Base-by-base conservation (phyloP, 37 sponge, comb jelly and placozoan species). In the Hexactinellida sp. region DNA sequence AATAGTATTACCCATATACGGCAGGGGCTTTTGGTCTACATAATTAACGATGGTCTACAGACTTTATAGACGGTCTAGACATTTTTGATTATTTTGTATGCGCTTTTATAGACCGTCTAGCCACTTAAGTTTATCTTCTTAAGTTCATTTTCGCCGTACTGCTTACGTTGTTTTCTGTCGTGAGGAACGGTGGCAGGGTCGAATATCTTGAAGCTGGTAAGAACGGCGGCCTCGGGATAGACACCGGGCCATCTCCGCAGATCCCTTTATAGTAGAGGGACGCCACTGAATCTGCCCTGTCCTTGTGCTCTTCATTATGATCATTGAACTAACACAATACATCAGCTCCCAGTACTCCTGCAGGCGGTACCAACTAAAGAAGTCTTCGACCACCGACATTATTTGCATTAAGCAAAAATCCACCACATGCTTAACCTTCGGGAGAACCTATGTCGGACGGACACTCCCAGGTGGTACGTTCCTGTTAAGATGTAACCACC, bases 141-240 rank as follows among this genome's bases (percentile, higher is more conserved):
- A 63, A 63, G 47, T 63, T 63, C 76, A 63, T 63, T 23, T 63
- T 63, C 76, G 76, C 76, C 76, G 76, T 63, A 63, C 76, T 63
- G 76, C 3, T 63, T 28, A 63, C 25, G 76, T 28, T 63, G 76
- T 63, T 63, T 7, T 63, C 76, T 63, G 76, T 28, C 25, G 76
- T 63, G 76, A 63, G 76, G 76, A 28, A 63, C 76, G 34, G 13
- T 21, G 34, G 76, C 76, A 63, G 76, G 25, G 30, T 63, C 76
- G 34, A 63, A 63, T 63, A 63, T 63, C 76, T 63, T 32, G 76
- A 63, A 63, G 34, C 76, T 63, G 76, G 76, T 63, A 32, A 63
- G 76, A 63, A 63, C 76, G 34, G 76, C 76, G 76, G 76, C 19
- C 76, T 63, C 76, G 76, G 76, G 76, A 63, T n/a, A 63, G 13